These are phyloP conservation scores for Erythrocercus mccallii DNA, from an alignment of 2,113 vertebrate species.

Conservation along the genomic window DNA sequence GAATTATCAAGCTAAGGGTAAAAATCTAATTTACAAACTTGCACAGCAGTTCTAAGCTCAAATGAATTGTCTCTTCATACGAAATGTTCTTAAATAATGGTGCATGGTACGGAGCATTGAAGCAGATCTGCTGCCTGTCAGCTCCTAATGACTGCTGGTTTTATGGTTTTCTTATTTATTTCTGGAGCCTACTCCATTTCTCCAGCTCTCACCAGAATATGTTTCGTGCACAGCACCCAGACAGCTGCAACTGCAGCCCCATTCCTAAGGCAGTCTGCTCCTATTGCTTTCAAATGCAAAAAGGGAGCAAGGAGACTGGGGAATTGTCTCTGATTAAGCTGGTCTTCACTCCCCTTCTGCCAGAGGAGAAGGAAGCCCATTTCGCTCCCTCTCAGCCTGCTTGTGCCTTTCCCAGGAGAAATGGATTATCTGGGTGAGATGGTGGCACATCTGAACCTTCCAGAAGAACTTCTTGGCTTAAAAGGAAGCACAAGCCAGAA, in stretches of 20 bases:
- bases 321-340: neutral
- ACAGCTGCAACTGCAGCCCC: neutral
- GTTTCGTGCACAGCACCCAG: neutral
- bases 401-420: neutral
- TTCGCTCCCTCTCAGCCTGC: neutral
- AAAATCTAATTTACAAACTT: slow-evolving; percentile 22
- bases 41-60: neutral
- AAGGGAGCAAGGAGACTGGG: neutral
- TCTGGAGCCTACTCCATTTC: neutral
- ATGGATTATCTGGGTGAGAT: neutral
- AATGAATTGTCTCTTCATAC: neutral
- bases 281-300: neutral
- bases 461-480: neutral
- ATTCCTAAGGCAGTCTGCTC: neutral
- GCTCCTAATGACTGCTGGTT: slow-evolving; percentile 17
- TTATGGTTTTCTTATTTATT: slow-evolving; percentile 12
- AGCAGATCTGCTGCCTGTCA: slow-evolving; percentile 28
- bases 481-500: neutral
- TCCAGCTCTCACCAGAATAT: neutral
- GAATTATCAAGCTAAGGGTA: neutral
- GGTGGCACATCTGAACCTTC: neutral
- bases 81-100: neutral
- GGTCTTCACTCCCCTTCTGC: neutral
- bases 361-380: neutral
- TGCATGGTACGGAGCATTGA: neutral